Conservation (phyloP, 1,140 invertebrate genomes). For the Parapsyche elsis region DNA sequence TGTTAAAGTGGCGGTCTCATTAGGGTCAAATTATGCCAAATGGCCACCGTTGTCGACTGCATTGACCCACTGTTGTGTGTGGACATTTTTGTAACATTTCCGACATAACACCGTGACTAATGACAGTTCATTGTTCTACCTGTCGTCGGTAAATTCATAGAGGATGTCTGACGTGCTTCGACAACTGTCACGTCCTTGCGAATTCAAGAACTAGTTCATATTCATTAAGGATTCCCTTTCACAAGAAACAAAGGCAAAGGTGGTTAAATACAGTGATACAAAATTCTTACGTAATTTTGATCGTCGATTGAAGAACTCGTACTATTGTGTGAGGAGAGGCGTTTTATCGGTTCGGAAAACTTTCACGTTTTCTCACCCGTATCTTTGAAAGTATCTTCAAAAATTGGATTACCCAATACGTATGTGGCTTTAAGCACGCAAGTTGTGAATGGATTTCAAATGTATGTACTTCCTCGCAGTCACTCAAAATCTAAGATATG, state of each 20-base stretch:
- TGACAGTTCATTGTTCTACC: slow-evolving; percentile 13
- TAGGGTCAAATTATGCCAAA: slow-evolving; percentile 2
- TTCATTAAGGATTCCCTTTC: no score
- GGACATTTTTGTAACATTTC: not conserved
- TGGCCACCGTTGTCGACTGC: not conserved
- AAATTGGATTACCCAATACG: not conserved
- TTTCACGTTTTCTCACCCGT: slow-evolving; percentile 21
- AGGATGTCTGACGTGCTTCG: not conserved
- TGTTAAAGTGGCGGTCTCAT: not conserved
- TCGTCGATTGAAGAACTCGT: no score
- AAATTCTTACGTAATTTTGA: no score
- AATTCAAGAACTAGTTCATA: no score
- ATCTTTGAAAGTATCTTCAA: slow-evolving; percentile 22
- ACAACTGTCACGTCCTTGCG: no score
- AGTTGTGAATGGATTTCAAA: not conserved
- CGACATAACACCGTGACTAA: not conserved
- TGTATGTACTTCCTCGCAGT: not conserved
- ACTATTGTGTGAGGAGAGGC: not conserved
- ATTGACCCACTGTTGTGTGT: slow-evolving; percentile 6
- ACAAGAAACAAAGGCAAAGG: no score
- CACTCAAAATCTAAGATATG: not conserved
- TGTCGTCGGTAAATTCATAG: not conserved
- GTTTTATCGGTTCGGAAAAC: not conserved
- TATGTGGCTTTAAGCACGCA: not conserved
- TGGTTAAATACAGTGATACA: no score